These are phyloP conservation scores for Eucriotettix oculatus DNA, from an alignment of 2,888 invertebrate species.

Conservation along the genomic window DNA sequence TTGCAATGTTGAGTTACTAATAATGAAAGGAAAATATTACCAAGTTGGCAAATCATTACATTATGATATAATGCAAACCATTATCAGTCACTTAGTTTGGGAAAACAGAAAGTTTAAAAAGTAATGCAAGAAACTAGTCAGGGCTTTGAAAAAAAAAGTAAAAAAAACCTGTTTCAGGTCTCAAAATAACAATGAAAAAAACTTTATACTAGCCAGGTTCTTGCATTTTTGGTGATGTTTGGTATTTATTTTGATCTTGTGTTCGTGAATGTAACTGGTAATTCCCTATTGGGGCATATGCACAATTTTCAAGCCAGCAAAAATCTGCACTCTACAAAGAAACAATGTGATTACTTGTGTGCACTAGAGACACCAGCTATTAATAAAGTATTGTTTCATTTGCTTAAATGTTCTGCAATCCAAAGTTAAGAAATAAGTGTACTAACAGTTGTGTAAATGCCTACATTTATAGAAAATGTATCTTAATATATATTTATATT, in stretches of 20 bases:
- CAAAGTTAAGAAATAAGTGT: too few relatives aligned
- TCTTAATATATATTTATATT: too few relatives aligned
- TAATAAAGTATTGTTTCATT: background rate
- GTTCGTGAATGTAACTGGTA: too few relatives aligned
- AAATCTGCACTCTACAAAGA: slow-evolving; percentile 14
- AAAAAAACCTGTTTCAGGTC: too few relatives aligned
- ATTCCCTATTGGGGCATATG: slow-evolving; percentile 6
- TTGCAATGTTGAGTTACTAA: slow-evolving; percentile 1
- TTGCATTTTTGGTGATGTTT: too few relatives aligned
- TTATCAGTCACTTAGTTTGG: slow-evolving; percentile 13
- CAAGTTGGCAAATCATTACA: slow-evolving; percentile 10
- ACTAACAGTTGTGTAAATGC: too few relatives aligned
- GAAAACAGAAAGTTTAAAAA: background rate
- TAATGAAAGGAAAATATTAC: slow-evolving; percentile 5
- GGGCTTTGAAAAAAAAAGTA: background rate
- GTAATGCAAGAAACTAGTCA: background rate
- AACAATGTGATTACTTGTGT: slow-evolving; percentile 12
- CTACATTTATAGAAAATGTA: too few relatives aligned
- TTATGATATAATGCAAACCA: slow-evolving; percentile 13
- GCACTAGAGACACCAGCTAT: slow-evolving; percentile 6
- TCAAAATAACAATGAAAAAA: too few relatives aligned
- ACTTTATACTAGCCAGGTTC: too few relatives aligned
- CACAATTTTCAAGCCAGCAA: slow-evolving; percentile 13
- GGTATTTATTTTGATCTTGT: too few relatives aligned
- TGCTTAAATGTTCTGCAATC: too few relatives aligned